Conservation (phyloP, 2,888 invertebrate species). For the Crematogaster levior region DNA sequence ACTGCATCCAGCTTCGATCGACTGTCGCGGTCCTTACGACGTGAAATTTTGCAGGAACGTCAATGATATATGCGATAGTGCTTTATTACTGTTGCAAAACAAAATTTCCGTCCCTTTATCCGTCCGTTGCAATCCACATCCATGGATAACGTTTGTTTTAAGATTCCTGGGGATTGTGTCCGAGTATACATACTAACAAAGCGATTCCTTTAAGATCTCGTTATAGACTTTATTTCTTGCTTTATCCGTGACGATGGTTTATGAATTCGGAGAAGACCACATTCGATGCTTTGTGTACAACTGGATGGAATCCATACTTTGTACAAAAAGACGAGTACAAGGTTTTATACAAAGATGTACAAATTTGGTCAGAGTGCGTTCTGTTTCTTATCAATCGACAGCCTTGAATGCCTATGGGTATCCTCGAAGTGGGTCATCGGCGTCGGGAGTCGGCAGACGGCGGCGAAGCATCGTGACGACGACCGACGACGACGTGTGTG, state of each 20-base stretch:
- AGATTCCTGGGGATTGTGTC: constrained; percentile 29
- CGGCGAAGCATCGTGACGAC: constrained; percentile 66
- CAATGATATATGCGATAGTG: background rate
- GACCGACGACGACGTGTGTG: constrained; percentile 70
- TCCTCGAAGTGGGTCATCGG: constrained; percentile 72
- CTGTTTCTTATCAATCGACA: constrained; percentile 44
- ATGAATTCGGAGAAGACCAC: background rate
- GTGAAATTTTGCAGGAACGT: constrained; percentile 1
- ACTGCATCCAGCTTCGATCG: constrained; percentile 34
- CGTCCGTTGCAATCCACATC: constrained; percentile 19
- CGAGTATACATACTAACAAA: background rate
- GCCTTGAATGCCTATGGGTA: constrained; percentile 63
- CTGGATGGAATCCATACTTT: background rate
- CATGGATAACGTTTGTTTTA: background rate
- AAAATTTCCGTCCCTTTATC: background rate
- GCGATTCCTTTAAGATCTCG: constrained; percentile 1
- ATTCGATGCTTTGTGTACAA: background rate
- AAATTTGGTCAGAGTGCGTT: constrained; percentile 3
- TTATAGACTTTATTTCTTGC: background rate
- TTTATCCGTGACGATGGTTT: background rate
- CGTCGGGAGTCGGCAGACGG: constrained; percentile 64
- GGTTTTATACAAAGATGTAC: too few relatives aligned
- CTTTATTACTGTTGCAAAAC: background rate
- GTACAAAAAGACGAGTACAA: background rate
- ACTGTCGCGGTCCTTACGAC: background rate